Conservation (phyloP, 2,113 vertebrate genomes). For the Eonycteris spelaea region DNA sequence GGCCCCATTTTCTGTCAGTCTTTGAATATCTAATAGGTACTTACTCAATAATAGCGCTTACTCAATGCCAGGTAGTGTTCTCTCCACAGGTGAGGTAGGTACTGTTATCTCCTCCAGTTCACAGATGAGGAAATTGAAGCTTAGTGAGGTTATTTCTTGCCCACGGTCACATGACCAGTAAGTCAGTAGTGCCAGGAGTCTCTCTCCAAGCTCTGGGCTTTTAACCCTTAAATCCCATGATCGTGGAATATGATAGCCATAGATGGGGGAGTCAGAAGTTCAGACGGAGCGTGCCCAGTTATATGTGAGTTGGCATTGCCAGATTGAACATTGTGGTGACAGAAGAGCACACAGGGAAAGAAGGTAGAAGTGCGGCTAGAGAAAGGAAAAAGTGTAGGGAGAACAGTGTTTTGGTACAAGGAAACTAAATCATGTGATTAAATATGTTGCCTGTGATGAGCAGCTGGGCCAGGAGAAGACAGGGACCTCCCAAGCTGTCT, state of each 20-base stretch:
- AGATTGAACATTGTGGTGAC: background rate
- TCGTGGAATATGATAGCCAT: background rate
- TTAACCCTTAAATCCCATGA: background rate
- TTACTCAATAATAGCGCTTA: background rate
- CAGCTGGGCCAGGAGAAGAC: background rate
- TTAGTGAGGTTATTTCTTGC: background rate
- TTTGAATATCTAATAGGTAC: background rate
- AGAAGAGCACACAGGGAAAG: background rate
- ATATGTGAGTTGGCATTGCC: background rate
- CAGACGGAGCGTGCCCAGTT: background rate
- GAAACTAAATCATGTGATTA: background rate
- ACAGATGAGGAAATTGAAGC: background rate
- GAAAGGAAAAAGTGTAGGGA: background rate
- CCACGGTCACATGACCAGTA: background rate
- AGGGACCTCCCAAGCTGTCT: background rate
- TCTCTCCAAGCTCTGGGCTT: background rate
- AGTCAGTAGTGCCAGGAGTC: background rate
- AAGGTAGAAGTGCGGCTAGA: background rate
- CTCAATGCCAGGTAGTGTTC: background rate
- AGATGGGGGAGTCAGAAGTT: background rate
- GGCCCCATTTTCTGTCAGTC: fast-evolving
- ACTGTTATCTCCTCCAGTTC: background rate
- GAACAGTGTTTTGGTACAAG: background rate
- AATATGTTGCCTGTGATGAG: background rate
- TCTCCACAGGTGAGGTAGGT: background rate